Percentiles rank a stretch among this genome's conserved stretches.
These are phyloP conservation scores for Furcifer pardalis DNA, from an alignment of 2,797 vertebrate genomes.

Conservation along the genomic window DNA sequence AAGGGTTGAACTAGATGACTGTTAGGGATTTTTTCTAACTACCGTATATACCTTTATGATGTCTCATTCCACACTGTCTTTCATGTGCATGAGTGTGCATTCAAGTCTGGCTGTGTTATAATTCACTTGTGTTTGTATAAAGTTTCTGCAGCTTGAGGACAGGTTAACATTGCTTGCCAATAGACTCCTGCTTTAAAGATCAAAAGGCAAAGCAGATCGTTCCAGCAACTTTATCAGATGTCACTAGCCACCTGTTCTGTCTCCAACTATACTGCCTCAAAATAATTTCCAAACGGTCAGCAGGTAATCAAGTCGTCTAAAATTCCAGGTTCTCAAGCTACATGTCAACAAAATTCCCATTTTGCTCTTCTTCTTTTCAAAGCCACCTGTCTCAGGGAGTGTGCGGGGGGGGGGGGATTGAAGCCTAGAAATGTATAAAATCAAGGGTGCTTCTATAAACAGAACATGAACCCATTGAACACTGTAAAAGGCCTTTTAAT, in stretches of 20 bases:
- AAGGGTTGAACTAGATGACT: no score
- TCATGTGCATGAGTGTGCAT: no score
- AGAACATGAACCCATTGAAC: neutral
- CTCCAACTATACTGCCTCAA: constrained; percentile 27
- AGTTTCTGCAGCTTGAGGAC: neutral
- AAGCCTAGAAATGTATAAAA: neutral
- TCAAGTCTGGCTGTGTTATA: neutral
- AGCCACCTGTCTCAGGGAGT: neutral
- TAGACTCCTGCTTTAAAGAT: constrained; percentile 14
- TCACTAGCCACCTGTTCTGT: constrained; percentile 24
- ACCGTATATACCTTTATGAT: no score
- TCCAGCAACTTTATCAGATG: constrained; percentile 22
- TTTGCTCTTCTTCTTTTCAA: neutral
- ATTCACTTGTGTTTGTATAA: neutral
- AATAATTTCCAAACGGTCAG: constrained; percentile 30
- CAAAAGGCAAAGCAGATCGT: constrained; percentile 19
- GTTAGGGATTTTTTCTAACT: no score
- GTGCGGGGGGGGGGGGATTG: no score
- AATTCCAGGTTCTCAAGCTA: neutral
- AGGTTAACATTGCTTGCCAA: neutral
- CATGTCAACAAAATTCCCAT: neutral
- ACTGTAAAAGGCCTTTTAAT: neutral
- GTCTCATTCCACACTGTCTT: no score
- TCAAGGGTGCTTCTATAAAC: neutral
- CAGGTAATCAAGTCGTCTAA: constrained; percentile 23